Percentiles rank a stretch among this genome's conserved stretches.
These are phyloP conservation scores for Seira sanloemensis DNA, from an alignment of 2,888 invertebrate species.

Conservation along the genomic window DNA sequence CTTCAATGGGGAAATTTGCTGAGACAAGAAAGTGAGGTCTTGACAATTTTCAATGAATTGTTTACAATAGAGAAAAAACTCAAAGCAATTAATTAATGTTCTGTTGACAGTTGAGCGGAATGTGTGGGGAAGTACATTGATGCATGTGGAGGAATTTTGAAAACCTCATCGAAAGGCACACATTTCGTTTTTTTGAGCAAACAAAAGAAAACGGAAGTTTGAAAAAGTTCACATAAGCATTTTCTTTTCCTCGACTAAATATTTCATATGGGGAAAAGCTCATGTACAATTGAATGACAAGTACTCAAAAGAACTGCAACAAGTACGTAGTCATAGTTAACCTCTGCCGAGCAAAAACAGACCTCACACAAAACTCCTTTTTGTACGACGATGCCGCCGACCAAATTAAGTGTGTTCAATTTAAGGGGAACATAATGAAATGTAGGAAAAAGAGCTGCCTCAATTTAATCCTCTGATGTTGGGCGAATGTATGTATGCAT, in stretches of 20 bases:
- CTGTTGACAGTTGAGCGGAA: neutral
- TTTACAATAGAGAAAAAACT: neutral
- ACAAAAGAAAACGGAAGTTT: slow-evolving; percentile 52
- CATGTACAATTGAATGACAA: neutral
- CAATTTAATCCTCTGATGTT: no score
- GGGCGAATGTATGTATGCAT: no score
- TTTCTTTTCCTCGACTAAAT: neutral
- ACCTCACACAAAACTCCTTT: neutral
- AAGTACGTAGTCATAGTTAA: neutral
- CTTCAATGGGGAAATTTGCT: neutral
- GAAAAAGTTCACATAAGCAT: slow-evolving; percentile 48
- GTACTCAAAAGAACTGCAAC: neutral
- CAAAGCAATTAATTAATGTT: neutral
- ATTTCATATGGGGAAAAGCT: neutral
- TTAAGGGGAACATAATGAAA: neutral
- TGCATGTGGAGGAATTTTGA: neutral
- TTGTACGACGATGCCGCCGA: neutral
- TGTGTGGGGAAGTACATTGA: neutral
- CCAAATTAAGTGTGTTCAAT: neutral
- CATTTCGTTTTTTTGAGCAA: neutral
- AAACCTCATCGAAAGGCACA: neutral
- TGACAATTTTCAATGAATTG: neutral
- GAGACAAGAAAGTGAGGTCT: neutral
- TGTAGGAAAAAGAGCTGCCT: neutral
- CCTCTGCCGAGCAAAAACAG: neutral